Evolutionary conservation across 2,888 invertebrate species (phyloP).

Genomic region (Geotrupes spiniger): DNA sequence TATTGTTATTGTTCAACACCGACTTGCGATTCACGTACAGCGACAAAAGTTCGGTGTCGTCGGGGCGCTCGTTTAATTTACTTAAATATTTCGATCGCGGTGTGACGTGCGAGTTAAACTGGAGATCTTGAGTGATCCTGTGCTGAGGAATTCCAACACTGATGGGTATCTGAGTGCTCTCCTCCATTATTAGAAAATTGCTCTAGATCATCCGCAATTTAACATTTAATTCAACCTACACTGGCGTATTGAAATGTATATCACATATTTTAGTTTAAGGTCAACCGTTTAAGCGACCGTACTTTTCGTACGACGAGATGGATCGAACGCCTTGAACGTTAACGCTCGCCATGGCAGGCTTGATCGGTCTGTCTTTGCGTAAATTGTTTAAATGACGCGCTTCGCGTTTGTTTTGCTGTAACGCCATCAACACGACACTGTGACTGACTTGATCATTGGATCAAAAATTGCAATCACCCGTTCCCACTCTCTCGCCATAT

Average conservation of each 20-base stretch:
- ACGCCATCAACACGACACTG: slow-evolving; percentile 12
- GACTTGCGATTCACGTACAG: slow-evolving; percentile 8
- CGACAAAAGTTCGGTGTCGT: slow-evolving; percentile 14
- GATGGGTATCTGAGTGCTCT: slow-evolving; percentile 27
- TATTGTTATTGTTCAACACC: slow-evolving; percentile 7
- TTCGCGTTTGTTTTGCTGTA: slow-evolving; percentile 1
- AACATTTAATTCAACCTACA: slow-evolving; percentile 29
- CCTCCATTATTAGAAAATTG: slow-evolving; percentile 30
- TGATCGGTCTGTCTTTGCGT: not conserved
- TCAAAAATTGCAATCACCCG: slow-evolving; percentile 19
- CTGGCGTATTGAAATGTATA: slow-evolving; percentile 15
- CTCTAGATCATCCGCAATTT: slow-evolving; percentile 29
- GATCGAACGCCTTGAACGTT: no score
- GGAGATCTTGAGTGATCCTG: slow-evolving; percentile 21
- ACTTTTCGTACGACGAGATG: no score
- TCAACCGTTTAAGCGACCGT: slow-evolving; percentile 10
- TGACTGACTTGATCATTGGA: slow-evolving; percentile 15
- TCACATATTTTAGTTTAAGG: slow-evolving; percentile 19
- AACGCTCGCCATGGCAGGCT: not conserved
- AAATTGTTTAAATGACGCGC: not conserved
- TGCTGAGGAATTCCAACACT: slow-evolving; percentile 25
- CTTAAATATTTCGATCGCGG: slow-evolving; percentile 1
- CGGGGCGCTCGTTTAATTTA: slow-evolving; percentile 3
- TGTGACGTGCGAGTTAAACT: slow-evolving; percentile 30
- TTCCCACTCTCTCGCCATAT: slow-evolving; percentile 15